Conservation (phyloP, 1,140 invertebrate genomes). For the Thalassaphorura encarpata region DNA sequence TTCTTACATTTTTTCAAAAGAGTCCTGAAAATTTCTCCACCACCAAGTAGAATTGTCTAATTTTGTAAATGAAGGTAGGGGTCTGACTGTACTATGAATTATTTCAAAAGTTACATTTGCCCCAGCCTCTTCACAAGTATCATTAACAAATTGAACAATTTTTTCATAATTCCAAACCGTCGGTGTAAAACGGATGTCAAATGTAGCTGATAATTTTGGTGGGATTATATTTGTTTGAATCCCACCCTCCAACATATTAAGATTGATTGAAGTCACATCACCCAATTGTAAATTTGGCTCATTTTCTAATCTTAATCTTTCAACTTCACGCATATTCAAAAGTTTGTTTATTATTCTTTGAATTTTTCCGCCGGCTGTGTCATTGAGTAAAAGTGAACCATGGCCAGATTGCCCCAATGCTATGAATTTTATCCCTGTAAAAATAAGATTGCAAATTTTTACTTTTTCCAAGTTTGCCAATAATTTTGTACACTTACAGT, state of each 20-base stretch:
- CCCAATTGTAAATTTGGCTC: conserved; percentile 57
- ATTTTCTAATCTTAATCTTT: conserved; percentile 53
- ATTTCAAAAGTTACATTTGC: too few species aligned
- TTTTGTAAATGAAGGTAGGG: too few species aligned
- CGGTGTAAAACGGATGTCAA: too few species aligned
- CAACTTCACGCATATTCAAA: conserved; percentile 52
- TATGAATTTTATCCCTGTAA: conserved; percentile 14
- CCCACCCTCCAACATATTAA: conserved; percentile 68
- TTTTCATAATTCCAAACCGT: too few species aligned
- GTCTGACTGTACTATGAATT: too few species aligned
- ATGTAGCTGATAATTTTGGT: too few species aligned
- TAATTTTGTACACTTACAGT: not conserved
- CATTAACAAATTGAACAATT: too few species aligned
- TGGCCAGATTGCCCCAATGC: conserved; percentile 65
- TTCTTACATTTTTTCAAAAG: too few species aligned
- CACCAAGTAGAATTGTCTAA: too few species aligned
- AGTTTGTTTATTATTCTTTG: conserved; percentile 57
- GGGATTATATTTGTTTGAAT: too few species aligned
- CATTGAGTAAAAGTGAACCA: conserved; percentile 66
- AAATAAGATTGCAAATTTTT: not conserved
- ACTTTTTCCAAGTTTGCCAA: not conserved
- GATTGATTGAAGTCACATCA: conserved; percentile 78
- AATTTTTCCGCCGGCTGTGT: conserved; percentile 77
- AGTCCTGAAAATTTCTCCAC: too few species aligned
- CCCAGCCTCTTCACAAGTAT: too few species aligned